Evolutionary conservation across 1,140 invertebrate genomes (phyloP).

Genomic region (Zaprionus capensis): DNA sequence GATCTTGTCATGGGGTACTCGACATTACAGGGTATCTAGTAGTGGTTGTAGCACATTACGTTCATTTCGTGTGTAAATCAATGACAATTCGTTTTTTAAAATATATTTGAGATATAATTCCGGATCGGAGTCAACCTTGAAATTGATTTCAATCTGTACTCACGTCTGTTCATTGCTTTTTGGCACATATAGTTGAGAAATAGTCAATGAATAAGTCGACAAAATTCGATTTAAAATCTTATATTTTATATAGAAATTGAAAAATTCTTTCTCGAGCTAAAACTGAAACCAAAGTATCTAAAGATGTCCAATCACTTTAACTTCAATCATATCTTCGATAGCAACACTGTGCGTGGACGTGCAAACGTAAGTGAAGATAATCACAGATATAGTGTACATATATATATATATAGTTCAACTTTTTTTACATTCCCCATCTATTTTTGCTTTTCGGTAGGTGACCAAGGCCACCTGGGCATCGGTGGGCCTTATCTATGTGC

Average conservation of each 20-base stretch:
- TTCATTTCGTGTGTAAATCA: background rate
- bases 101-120: background rate
- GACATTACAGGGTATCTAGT: too few species aligned
- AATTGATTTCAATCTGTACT: background rate
- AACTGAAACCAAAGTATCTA: background rate
- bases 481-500: conserved; percentile 58
- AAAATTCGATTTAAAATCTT: conserved; percentile 19
- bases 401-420: background rate
- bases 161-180: background rate
- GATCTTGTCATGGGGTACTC: too few species aligned
- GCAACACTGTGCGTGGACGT: conserved; percentile 61
- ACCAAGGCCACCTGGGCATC: conserved; percentile 67
- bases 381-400: background rate
- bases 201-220: conserved; percentile 17
- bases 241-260: conserved; percentile 14
- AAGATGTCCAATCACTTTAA: conserved; percentile 50
- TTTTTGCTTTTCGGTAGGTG: conserved; percentile 87
- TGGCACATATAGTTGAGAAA: conserved; percentile 4
- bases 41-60: too few species aligned
- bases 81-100: background rate
- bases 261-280: background rate
- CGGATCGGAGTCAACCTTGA: background rate
- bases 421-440: background rate
- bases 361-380: conserved; percentile 58
- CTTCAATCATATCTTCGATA: conserved; percentile 50